Evolutionary conservation across 2,113 vertebrate genomes (phyloP).

Genomic region (Tautogolabrus adspersus): DNA sequence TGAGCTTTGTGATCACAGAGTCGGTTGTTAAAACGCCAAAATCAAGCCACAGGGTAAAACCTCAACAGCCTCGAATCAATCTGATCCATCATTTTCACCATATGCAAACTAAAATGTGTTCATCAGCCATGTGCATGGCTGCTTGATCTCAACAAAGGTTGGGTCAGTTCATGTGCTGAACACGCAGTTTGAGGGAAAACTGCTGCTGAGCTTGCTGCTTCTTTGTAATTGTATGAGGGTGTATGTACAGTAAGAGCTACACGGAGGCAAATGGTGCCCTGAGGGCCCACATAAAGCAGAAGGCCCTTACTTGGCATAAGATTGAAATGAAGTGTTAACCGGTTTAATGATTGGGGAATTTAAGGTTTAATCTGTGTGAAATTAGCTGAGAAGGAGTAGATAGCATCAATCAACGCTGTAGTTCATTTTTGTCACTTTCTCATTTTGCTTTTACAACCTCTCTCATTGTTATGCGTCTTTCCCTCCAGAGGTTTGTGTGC

Average conservation of each 20-base stretch:
- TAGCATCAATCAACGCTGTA: conserved; percentile 1
- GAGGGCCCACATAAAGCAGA: conserved; percentile 5
- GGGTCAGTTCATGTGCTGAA: conserved; percentile 22
- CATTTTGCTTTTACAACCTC: not conserved
- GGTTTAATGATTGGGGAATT: conserved; percentile 2
- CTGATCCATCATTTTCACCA: conserved; percentile 41
- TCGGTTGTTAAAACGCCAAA: conserved; percentile 29
- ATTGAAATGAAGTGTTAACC: conserved; percentile 25
- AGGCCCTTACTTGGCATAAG: not conserved
- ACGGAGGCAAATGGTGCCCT: conserved; percentile 28
- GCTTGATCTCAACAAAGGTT: conserved; percentile 48
- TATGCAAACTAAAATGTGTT: conserved; percentile 29
- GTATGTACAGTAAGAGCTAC: conserved; percentile 1
- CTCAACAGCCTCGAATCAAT: conserved; percentile 29
- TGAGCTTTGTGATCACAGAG: conserved; percentile 24
- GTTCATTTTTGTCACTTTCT: not conserved
- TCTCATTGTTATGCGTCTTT: not conserved
- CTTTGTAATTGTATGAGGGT: not conserved
- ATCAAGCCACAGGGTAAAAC: conserved; percentile 34
- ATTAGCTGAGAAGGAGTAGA: conserved; percentile 21
- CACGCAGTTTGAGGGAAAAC: conserved; percentile 12
- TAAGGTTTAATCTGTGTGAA: conserved; percentile 39
- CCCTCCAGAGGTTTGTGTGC: not conserved
- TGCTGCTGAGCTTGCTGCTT: conserved; percentile 44
- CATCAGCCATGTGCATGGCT: conserved; percentile 10